Percentiles rank a stretch among this genome's conserved stretches.
Evolutionary conservation across 2,797 vertebrate genomes (phyloP).

Genomic region (Pithecia hirsuta): DNA sequence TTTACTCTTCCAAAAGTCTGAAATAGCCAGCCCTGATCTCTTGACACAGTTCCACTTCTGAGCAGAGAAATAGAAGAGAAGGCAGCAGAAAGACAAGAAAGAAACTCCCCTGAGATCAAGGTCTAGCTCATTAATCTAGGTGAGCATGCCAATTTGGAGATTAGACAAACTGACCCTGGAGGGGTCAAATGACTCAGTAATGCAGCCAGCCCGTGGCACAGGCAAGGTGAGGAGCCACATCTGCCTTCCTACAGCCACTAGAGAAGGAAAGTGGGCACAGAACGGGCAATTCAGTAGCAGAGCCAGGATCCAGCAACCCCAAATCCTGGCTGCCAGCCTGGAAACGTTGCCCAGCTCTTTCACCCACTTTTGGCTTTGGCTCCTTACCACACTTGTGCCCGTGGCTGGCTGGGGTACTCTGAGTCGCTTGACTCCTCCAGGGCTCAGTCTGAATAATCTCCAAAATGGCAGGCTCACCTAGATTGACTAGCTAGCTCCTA

Average conservation of each 20-base stretch:
- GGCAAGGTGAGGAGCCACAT: background rate
- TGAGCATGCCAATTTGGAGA: background rate
- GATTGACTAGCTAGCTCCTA: background rate
- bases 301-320: background rate
- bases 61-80: background rate
- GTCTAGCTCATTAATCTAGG: background rate
- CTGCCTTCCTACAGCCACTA: background rate
- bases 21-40: background rate
- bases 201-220: background rate
- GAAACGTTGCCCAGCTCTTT: constrained; percentile 41
- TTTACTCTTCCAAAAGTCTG: background rate
- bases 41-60: background rate
- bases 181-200: background rate
- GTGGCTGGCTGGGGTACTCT: background rate
- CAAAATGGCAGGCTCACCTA: background rate
- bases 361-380: background rate
- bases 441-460: background rate
- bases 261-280: background rate
- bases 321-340: background rate
- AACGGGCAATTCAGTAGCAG: background rate
- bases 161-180: background rate
- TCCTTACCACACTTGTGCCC: background rate
- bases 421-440: background rate
- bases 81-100: background rate
- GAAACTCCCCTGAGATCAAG: too few relatives aligned